Percentiles rank a stretch among this genome's conserved stretches.
Evolutionary conservation across 2,113 vertebrate genomes (phyloP).

Genomic region (Hemicordylus capensis): DNA sequence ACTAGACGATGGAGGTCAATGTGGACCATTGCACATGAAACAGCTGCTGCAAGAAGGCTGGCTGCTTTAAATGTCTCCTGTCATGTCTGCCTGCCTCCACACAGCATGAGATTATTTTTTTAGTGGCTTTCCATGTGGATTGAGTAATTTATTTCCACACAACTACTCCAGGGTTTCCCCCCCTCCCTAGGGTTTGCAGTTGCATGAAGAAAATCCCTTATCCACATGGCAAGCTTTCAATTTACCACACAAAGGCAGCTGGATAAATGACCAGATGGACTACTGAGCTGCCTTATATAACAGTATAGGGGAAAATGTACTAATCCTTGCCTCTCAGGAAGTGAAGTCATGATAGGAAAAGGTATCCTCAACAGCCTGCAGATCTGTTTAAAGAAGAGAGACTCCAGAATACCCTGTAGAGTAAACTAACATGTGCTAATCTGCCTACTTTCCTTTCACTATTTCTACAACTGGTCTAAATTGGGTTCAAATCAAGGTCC

Average conservation of each 20-base stretch:
- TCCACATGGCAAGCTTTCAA: not conserved
- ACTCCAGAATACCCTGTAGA: not conserved
- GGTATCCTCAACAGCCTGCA: not conserved
- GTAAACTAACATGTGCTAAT: too few species aligned
- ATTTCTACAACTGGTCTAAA: too few species aligned
- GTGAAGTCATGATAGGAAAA: not conserved
- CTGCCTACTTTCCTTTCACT: too few species aligned
- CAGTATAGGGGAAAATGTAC: not conserved
- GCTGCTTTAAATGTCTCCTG: not conserved
- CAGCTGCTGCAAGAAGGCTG: not conserved
- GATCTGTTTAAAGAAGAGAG: not conserved
- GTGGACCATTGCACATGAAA: not conserved
- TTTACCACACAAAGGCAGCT: not conserved
- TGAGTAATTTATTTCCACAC: not conserved
- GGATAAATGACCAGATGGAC: not conserved
- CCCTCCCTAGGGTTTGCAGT: not conserved
- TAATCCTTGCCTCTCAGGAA: not conserved
- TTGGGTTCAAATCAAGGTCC: too few species aligned
- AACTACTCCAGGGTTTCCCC: not conserved
- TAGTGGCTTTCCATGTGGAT: not conserved
- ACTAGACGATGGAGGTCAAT: not conserved
- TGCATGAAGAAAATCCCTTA: not conserved
- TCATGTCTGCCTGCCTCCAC: not conserved
- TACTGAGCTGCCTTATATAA: not conserved
- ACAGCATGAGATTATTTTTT: not conserved